phyloP scores from a whole-genome alignment of 2,797 vertebrate species.

The Urocyon cinereoargenteus region DNA sequence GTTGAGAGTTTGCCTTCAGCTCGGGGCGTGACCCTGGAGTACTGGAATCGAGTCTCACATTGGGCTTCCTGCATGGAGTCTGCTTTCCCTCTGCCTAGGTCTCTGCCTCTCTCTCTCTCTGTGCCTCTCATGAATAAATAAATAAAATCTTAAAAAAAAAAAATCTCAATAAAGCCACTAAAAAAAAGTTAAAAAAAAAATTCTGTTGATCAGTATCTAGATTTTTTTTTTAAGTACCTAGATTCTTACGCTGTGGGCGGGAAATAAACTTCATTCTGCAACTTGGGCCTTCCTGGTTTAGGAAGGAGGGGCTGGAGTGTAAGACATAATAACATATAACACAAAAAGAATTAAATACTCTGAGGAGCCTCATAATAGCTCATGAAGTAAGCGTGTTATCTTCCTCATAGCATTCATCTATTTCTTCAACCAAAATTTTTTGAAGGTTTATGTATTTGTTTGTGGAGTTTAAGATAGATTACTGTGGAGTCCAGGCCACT shows the following conservation, averaged over 20 bases:
- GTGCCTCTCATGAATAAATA: no score
- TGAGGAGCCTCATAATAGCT: background rate
- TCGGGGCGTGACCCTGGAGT: no score
- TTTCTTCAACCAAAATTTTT: background rate
- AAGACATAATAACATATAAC: background rate
- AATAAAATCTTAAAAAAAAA: no score
- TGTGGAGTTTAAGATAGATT: background rate
- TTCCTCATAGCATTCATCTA: background rate
- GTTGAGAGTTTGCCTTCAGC: no score
- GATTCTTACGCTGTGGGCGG: background rate
- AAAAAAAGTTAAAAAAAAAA: background rate
- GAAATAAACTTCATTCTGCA: constrained; percentile 29
- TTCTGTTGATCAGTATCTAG: background rate
- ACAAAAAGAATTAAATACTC: constrained; percentile 22
- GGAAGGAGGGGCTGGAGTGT: background rate
- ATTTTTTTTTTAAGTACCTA: background rate
- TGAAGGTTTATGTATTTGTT: background rate
- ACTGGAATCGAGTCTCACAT: no score
- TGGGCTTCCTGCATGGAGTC: no score
- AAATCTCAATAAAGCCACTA: no score
- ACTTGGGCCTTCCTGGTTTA: background rate
- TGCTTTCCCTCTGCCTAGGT: no score
- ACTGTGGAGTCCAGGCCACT: background rate
- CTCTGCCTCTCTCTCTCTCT: no score
- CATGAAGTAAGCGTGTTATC: background rate